Conservation (phyloP, 2,888 invertebrate genomes). For the Drosophila seclusa region DNA sequence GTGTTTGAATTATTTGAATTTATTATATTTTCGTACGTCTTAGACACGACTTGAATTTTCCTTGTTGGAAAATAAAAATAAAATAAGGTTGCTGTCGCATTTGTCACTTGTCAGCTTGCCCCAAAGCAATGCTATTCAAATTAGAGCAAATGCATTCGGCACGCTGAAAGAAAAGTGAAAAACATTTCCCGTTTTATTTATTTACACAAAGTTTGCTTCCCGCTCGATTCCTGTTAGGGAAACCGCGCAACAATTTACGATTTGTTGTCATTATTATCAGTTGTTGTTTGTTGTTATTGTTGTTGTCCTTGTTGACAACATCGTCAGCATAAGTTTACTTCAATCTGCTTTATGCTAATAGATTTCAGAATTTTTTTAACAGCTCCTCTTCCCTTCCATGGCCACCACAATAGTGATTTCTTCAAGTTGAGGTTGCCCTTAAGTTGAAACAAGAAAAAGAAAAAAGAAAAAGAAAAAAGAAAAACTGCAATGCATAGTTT, state of each 20-base stretch:
- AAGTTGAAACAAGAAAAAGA: not conserved
- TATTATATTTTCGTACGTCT: not conserved
- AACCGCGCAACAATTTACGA: conserved; percentile 18
- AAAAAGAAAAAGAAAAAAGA: not conserved
- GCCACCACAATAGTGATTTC: conserved; percentile 9
- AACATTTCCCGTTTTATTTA: conserved; percentile 3
- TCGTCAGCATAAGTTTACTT: conserved; percentile 69
- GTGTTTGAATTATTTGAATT: not conserved
- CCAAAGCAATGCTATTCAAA: not conserved
- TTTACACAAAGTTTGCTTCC: conserved; percentile 6
- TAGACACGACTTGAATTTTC: no score
- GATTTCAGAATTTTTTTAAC: conserved; percentile 59
- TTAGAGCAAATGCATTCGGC: conserved; percentile 4
- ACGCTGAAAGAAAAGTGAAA: conserved; percentile 2
- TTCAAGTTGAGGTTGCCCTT: conserved; percentile 6
- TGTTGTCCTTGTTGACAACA: conserved; percentile 58
- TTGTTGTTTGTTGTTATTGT: conserved; percentile 38
- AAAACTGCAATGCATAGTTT: not conserved
- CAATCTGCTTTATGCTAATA: conserved; percentile 77
- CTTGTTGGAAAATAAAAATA: no score
- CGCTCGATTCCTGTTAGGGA: conserved; percentile 2
- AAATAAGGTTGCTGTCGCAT: not conserved
- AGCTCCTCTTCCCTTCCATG: conserved; percentile 43
- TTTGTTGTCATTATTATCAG: conserved; percentile 52
- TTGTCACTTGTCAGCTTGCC: not conserved